phyloP scores from a whole-genome alignment of 2,888 invertebrate species.

The Dryococelus australis region DNA sequence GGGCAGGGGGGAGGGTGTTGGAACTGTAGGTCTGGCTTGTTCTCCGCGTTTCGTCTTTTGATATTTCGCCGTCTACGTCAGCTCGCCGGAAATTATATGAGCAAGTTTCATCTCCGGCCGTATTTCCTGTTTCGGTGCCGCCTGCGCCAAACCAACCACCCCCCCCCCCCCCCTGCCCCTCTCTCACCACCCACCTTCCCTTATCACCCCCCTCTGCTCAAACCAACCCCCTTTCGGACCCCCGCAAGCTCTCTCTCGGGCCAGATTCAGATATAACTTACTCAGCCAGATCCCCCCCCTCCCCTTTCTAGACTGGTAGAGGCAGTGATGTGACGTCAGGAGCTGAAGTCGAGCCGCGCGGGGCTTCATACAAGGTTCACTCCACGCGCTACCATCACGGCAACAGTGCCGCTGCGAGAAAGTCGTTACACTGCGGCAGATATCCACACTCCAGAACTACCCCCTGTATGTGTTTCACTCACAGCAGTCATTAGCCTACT shows the following conservation, averaged over 20 bases:
- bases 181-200: not conserved
- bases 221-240: no score
- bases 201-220: not conserved
- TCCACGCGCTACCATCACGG: no score
- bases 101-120: conserved; percentile 45
- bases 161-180: not conserved
- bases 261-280: conserved; percentile 6
- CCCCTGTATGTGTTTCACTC: no score
- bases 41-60: conserved; percentile 35
- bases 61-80: conserved; percentile 37
- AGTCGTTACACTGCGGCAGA: no score
- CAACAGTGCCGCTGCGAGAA: no score
- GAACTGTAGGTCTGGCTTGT: not conserved
- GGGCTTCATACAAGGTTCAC: no score
- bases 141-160: not conserved
- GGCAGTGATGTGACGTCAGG: no score
- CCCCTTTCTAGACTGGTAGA: no score
- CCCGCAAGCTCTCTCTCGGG: not conserved
- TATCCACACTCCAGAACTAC: no score
- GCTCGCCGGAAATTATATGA: conserved; percentile 44
- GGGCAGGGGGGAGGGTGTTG: no score
- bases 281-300: not conserved
- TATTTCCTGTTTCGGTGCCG: conserved; percentile 45
- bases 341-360: no score
- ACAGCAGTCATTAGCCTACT: no score